A percentile compares a stretch with the other conserved stretches of the same genome.
Conservation (phyloP, 2,888 invertebrate genomes). For the Drosophila paranaensis region DNA sequence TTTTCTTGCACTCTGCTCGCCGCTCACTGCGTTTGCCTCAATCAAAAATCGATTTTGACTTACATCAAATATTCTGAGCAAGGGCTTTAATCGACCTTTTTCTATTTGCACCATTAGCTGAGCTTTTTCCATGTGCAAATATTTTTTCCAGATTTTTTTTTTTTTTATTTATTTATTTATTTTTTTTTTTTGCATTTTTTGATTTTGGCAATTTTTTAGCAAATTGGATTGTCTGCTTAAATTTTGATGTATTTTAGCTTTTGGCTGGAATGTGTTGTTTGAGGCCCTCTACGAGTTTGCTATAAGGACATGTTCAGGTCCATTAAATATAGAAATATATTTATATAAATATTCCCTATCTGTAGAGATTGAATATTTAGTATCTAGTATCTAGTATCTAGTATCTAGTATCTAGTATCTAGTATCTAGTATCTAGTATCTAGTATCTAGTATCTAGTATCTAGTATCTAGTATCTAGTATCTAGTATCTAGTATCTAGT, state of each 20-base stretch:
- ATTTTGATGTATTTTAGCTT: background rate
- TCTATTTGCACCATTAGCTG: background rate
- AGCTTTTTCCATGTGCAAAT: background rate
- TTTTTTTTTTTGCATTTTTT: background rate
- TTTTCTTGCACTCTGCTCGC: background rate
- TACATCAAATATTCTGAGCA: background rate
- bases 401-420: no score
- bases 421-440: no score
- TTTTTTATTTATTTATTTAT: background rate
- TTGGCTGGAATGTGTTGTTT: background rate
- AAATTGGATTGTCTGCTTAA: background rate
- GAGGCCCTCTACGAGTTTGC: background rate
- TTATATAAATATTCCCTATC: no score
- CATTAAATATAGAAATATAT: background rate
- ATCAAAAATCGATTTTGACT: background rate
- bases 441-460: no score
- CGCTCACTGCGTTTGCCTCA: background rate
- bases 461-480: no score
- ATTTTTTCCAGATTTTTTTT: background rate
- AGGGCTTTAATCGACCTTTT: background rate
- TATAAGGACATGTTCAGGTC: background rate
- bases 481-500: no score
- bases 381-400: no score
- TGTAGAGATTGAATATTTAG: no score
- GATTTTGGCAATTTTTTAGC: background rate